Evolutionary conservation across 2,113 vertebrate species (phyloP).

Genomic region (Malurus elegans): DNA sequence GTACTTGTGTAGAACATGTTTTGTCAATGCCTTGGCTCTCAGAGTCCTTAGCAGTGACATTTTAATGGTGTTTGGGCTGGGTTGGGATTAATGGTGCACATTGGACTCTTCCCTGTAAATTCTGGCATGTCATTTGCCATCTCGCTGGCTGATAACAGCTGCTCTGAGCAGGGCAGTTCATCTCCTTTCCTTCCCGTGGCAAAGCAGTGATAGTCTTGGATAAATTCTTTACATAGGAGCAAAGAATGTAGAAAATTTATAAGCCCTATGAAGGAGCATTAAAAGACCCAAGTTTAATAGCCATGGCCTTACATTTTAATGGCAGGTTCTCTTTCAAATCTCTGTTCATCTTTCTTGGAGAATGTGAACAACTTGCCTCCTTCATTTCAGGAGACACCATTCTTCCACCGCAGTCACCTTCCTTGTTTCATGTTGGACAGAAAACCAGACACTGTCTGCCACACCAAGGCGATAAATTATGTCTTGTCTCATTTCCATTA

Average conservation of each 20-base stretch:
- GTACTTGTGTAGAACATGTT: background rate
- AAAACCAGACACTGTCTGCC: background rate
- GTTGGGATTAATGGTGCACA: background rate
- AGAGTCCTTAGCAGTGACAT: background rate
- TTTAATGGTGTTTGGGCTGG: background rate
- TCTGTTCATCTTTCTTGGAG: background rate
- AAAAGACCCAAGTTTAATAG: background rate
- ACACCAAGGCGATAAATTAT: background rate
- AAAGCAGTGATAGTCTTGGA: background rate
- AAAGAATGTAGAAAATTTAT: background rate
- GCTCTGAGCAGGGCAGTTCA: background rate
- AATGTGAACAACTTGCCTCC: background rate
- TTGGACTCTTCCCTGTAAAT: background rate
- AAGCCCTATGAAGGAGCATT: background rate
- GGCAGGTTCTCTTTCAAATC: background rate
- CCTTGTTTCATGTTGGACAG: background rate
- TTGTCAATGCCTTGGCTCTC: background rate
- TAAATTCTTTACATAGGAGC: background rate
- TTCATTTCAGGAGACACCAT: background rate
- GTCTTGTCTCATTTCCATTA: background rate
- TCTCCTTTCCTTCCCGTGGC: background rate
- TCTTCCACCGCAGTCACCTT: background rate
- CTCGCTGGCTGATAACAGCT: background rate
- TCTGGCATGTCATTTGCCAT: background rate
- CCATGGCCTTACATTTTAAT: background rate